Conservation (phyloP, 2,113 vertebrate species). For the Hemichromis elongatus region DNA sequence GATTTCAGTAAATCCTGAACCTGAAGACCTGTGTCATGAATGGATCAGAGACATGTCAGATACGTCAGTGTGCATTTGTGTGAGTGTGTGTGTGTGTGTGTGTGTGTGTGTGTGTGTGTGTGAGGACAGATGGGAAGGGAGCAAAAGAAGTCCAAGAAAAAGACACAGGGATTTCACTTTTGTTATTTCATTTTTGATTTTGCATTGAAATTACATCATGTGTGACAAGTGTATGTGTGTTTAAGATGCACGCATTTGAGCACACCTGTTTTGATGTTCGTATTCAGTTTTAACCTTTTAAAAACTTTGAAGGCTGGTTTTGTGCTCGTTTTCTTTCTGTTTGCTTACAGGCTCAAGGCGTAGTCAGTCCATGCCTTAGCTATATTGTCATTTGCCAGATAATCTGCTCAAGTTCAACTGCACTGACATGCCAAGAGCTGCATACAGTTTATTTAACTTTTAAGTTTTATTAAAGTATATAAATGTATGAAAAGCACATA, state of each 20-base stretch:
- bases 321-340: not conserved
- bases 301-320: not conserved
- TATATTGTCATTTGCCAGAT: not conserved
- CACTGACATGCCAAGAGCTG: not conserved
- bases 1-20: slow-evolving; percentile 63
- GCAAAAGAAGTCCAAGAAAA: not conserved
- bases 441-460: not conserved
- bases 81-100: not conserved
- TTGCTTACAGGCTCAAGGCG: not conserved
- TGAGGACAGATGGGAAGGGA: not conserved
- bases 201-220: not conserved
- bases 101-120: not conserved
- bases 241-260: slow-evolving; percentile 2
- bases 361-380: not conserved
- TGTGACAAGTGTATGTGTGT: not conserved
- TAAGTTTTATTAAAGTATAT: not conserved
- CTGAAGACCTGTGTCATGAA: slow-evolving; percentile 35
- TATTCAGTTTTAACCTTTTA: not conserved
- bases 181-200: slow-evolving; percentile 7
- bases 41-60: slow-evolving; percentile 36
- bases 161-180: not conserved
- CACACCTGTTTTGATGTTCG: not conserved
- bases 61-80: not conserved
- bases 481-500: not conserved
- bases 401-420: not conserved